These are phyloP conservation scores for Schizothorax lantsangensis DNA, from an alignment of 2,797 vertebrate species.

Conservation along the genomic window DNA sequence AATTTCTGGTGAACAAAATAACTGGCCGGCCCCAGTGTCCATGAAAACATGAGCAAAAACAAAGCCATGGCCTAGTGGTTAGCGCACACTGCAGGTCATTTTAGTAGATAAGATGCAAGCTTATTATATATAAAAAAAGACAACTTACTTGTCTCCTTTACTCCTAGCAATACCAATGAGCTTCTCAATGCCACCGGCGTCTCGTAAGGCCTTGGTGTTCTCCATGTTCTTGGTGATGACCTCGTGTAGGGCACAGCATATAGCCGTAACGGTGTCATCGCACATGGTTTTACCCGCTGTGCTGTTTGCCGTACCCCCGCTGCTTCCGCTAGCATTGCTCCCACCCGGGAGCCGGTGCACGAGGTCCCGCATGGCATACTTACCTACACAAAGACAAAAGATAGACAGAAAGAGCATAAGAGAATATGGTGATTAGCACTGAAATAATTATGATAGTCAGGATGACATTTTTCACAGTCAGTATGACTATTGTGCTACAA, in stretches of 20 bases:
- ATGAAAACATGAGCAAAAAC: background rate
- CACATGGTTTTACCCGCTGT: conserved; percentile 87
- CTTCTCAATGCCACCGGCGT: conserved; percentile 88
- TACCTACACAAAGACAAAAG: conserved; percentile 78
- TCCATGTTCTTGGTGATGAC: conserved; percentile 92
- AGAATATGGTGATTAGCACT: background rate
- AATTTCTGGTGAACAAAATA: conserved; percentile 12
- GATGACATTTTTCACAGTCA: conserved; percentile 21
- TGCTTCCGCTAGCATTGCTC: conserved; percentile 79
- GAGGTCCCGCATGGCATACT: conserved; percentile 98
- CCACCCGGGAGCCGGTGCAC: conserved; percentile 94
- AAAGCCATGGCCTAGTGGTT: background rate
- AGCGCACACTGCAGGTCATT: background rate
- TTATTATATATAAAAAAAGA: background rate
- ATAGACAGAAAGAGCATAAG: background rate
- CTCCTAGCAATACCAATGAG: conserved; percentile 89
- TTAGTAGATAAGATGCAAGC: background rate
- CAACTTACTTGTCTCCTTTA: conserved; percentile 91
- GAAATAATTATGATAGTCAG: conserved; percentile 25
- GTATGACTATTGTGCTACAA: background rate
- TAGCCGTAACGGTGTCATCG: conserved; percentile 88
- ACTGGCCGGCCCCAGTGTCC: background rate
- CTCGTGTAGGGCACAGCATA: conserved; percentile 88
- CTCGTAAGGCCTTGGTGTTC: conserved; percentile 90
- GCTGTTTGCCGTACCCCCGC: conserved; percentile 76